phyloP scores from a whole-genome alignment of 2,888 invertebrate genomes.

The Acanthococcus lagerstroemiae region DNA sequence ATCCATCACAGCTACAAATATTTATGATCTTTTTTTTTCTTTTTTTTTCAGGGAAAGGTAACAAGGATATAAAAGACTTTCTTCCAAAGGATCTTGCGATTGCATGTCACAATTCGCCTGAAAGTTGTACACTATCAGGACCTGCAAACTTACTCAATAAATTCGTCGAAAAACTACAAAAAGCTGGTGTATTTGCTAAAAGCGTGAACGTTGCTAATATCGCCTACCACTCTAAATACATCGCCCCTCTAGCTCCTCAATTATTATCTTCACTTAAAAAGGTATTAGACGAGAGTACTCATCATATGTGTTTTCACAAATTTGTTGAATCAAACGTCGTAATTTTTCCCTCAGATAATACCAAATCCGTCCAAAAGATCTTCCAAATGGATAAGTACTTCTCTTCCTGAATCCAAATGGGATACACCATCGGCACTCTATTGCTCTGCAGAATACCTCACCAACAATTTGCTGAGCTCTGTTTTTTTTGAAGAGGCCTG shows the following conservation, averaged over 20 bases:
- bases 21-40: background rate
- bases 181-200: conserved; percentile 37
- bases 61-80: conserved; percentile 36
- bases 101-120: conserved; percentile 69
- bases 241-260: conserved; percentile 44
- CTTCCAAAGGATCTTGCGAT: conserved; percentile 53
- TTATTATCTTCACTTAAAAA: conserved; percentile 43
- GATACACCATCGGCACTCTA: conserved; percentile 46
- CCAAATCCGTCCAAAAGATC: conserved; percentile 46
- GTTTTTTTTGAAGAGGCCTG: conserved; percentile 71
- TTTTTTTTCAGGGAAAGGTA: conserved; percentile 37
- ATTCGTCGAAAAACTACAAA: conserved; percentile 49
- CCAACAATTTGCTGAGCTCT: conserved; percentile 52
- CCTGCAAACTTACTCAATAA: conserved; percentile 51
- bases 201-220: conserved; percentile 38
- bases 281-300: conserved; percentile 33
- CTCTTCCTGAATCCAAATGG: conserved; percentile 52
- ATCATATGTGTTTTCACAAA: background rate
- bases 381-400: conserved; percentile 54
- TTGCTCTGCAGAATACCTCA: conserved; percentile 56
- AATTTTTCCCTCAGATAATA: conserved; percentile 41
- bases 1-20: background rate
- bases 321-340: background rate
- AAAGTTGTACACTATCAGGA: conserved; percentile 70
- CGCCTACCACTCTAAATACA: conserved; percentile 39